Conservation (phyloP, 2,888 invertebrate species). For the Endomychus coccineus region DNA sequence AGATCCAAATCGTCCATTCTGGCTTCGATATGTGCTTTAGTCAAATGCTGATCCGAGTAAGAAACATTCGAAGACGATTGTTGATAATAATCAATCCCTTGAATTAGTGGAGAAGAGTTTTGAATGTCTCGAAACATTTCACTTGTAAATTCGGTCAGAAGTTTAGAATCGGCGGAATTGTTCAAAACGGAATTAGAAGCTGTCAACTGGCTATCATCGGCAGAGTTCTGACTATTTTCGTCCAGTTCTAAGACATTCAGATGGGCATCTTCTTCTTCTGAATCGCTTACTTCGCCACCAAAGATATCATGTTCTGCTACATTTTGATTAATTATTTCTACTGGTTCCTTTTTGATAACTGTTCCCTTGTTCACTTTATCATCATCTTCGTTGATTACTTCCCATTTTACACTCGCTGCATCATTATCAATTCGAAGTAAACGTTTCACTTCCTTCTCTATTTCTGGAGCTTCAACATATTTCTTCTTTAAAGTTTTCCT, state of each 20-base stretch:
- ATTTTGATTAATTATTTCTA: conserved; percentile 37
- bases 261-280: conserved; percentile 65
- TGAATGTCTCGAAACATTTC: conserved; percentile 50
- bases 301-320: conserved; percentile 78
- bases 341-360: conserved; percentile 39
- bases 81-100: conserved; percentile 40
- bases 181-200: conserved; percentile 56
- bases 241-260: conserved; percentile 71
- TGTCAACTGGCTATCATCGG: conserved; percentile 65
- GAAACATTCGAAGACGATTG: conserved; percentile 30
- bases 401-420: conserved; percentile 79
- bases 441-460: conserved; percentile 95
- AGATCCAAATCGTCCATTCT: conserved; percentile 65
- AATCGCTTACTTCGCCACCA: conserved; percentile 87
- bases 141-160: conserved; percentile 56
- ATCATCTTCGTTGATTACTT: conserved; percentile 83
- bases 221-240: conserved; percentile 67
- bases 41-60: conserved; percentile 31
- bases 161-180: conserved; percentile 37
- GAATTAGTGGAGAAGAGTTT: conserved; percentile 35
- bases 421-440: conserved; percentile 87
- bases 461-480: conserved; percentile 93
- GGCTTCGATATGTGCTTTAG: conserved; percentile 38
- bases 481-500: conserved; percentile 95
- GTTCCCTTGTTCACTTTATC: conserved; percentile 49